Evolutionary conservation across 2,797 vertebrate genomes (phyloP).

Genomic region (Lemur catta): DNA sequence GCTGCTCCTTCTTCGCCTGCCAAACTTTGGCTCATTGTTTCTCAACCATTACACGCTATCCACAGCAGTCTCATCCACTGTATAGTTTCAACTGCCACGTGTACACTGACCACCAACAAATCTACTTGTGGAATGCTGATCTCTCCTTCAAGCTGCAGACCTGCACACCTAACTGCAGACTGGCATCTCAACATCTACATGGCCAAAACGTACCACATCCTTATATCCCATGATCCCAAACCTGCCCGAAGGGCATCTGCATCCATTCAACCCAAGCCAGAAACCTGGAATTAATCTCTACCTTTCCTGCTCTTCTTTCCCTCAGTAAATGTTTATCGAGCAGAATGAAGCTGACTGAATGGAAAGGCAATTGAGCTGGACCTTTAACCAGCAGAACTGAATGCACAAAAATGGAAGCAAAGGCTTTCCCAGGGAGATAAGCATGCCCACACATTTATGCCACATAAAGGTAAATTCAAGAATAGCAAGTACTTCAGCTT

Average conservation of each 20-base stretch:
- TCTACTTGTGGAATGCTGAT: neutral
- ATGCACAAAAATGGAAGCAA: neutral
- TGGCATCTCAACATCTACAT: neutral
- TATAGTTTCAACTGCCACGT: neutral
- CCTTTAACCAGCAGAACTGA: neutral
- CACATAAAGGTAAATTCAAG: neutral
- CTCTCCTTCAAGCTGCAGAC: neutral
- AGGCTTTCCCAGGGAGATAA: neutral
- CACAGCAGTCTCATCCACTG: neutral
- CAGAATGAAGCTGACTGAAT: neutral
- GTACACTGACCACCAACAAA: neutral
- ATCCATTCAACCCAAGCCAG: neutral
- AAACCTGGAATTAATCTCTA: neutral
- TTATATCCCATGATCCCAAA: neutral
- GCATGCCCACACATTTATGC: accelerated
- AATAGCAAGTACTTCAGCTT: neutral
- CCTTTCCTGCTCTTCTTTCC: neutral
- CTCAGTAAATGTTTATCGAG: neutral
- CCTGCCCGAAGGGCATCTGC: neutral
- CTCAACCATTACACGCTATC: neutral
- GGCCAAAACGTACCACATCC: neutral
- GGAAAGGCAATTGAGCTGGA: neutral
- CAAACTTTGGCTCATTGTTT: neutral
- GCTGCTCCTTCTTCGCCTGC: neutral
- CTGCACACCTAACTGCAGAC: neutral